phyloP scores from a whole-genome alignment of 2,797 vertebrate genomes.

The Limnodromus scolopaceus region DNA sequence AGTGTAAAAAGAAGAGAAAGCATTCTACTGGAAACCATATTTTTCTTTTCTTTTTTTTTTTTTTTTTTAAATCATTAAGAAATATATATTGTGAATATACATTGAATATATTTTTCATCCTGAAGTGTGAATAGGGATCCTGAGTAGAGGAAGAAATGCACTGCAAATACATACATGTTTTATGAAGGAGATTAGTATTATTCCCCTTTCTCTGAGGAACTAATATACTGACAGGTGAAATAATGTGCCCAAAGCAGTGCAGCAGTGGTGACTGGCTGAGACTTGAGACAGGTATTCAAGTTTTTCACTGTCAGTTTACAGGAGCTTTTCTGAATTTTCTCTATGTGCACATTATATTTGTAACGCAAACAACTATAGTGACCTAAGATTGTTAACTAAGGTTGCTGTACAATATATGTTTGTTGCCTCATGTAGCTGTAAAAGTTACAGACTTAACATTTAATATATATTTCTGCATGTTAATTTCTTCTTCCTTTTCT shows the following conservation, averaged over 20 bases:
- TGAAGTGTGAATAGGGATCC: neutral
- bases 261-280: neutral
- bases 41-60: neutral
- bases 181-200: neutral
- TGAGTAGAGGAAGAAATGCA: neutral
- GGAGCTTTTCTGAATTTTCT: neutral
- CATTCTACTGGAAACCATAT: neutral
- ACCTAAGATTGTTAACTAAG: neutral
- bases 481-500: neutral
- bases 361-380: neutral
- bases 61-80: neutral
- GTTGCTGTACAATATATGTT: neutral
- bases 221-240: neutral
- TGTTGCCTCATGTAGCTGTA: neutral
- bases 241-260: neutral
- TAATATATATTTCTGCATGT: neutral
- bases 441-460: neutral
- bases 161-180: neutral
- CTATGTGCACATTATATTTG: accelerated
- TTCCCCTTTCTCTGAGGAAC: neutral
- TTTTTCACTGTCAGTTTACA: neutral
- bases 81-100: neutral
- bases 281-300: neutral
- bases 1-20: neutral
- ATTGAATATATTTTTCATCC: neutral